Base-by-base conservation (phyloP, 2,797 vertebrate genomes). In the Graptemys geographica region DNA sequence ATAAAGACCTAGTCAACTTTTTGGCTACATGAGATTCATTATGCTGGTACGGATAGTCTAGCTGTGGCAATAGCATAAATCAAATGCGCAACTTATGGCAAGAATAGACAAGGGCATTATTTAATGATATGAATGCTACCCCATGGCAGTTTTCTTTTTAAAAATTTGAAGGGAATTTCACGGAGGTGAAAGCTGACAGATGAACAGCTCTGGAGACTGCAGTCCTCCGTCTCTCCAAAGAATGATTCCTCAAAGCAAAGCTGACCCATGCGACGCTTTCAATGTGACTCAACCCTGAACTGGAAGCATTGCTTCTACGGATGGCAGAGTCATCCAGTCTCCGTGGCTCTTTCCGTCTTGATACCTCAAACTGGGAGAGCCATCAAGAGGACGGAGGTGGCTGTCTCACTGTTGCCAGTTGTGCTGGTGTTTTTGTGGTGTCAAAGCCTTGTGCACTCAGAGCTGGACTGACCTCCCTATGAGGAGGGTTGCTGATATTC, bases 61-160 rank as follows among this genome's bases (percentile, higher is more conserved):
- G 86, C 83, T 94, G 51, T 83, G 96, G 84, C 95, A 83, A 44
- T 52, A 52, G 83, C 79, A 51, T 83, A 84, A 86, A 89, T 95
- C 92, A 87, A 81, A 41, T 0, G 0, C 37, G 83, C 93, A 96
- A 84, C 47, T 87, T 90, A 47, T 88, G 84, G 87, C 90, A 81
- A 80, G 72, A 82, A 51, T 87, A 83, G n/a, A 65, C 53, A 89
- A 94, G 65, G 62, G 84, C 33, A 13, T 88, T 85, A 92, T 89
- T 97, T 91, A 93, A 96, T 92, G 89, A 83, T 41, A n/a, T 87
- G 87, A 84, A 93, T 93, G 51, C 49, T 81, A 91, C 80, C 83
- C 83, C 15, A 2, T 83, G 74, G 86, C 88, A 95, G 80, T 69
- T 83, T 90, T 83, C 90, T 88, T 92, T 85, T 89, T 6, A 87